Evolutionary conservation across 2,797 vertebrate genomes (phyloP).

Genomic region (Notolabrus celidotus): DNA sequence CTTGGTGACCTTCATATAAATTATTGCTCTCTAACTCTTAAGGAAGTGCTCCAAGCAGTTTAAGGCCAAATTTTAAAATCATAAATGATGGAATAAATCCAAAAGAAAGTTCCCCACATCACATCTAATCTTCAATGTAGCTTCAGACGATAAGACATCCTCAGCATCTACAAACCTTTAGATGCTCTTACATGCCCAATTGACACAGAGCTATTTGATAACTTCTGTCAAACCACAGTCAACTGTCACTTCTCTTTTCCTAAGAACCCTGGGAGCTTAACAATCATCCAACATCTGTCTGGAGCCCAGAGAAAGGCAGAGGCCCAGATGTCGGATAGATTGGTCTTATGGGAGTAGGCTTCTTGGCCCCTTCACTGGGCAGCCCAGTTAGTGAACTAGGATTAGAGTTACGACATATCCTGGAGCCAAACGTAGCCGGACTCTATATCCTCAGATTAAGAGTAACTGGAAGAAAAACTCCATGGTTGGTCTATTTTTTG

Average conservation of each 20-base stretch:
- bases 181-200: slow-evolving; percentile 5
- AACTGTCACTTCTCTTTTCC: slow-evolving; percentile 49
- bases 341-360: slow-evolving; percentile 79
- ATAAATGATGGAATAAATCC: no score
- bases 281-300: slow-evolving; percentile 78
- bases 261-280: slow-evolving; percentile 75
- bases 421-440: slow-evolving; percentile 48
- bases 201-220: slow-evolving; percentile 39
- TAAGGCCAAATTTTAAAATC: no score
- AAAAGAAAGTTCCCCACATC: no score
- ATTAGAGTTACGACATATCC: slow-evolving; percentile 70
- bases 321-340: slow-evolving; percentile 79
- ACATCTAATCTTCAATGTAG: no score
- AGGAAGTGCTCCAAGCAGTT: no score
- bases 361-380: slow-evolving; percentile 75
- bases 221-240: slow-evolving; percentile 24
- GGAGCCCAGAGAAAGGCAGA: slow-evolving; percentile 78
- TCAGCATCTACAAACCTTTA: slow-evolving; percentile 7
- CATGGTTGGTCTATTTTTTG: slow-evolving; percentile 1
- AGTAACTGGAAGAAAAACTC: slow-evolving; percentile 16
- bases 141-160: neutral
- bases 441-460: slow-evolving; percentile 50
- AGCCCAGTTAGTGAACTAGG: slow-evolving; percentile 73
- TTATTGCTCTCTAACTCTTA: no score
- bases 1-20: no score